Evolutionary conservation across 2,888 invertebrate genomes (phyloP), one percentile per base, ranked within the genome.

Genomic region (Xestobium rufovillosum): DNA sequence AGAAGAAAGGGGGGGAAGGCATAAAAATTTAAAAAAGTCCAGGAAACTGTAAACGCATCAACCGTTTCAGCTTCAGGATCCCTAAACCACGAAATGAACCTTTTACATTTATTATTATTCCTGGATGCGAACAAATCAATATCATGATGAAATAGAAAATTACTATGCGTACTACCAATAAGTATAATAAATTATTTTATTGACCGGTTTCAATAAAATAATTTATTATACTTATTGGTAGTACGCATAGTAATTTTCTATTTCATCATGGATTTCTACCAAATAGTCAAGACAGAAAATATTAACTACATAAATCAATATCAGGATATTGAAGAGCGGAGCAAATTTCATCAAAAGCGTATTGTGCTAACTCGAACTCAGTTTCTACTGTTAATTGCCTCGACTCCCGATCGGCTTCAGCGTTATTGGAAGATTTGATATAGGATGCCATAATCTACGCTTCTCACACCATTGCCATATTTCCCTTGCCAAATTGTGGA

Each of bases 391-490:
- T 14, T 4, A 17, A 15, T 6, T 6, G 16, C 13, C 29, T 41
- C 8, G 40, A 34, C 13, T 28, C 26, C 26, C 14, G 19, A 28
- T 33, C 42, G n/a, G 42, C 44, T 13, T 33, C 28, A 6, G 6
- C 19, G 14, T 49, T 51, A 6, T 47, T 41, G 25, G 13, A 23
- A 1, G 51, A 48, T 4, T 12, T 35, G n/a, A n/a, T n/a, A n/a
- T n/a, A n/a, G n/a, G n/a, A n/a, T n/a, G n/a, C n/a, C n/a, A n/a
- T n/a, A n/a, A 52, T 34, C 47, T 42, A 32, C 40, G 39, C 2
- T 12, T 49, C 51, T 45, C 43, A 34, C 34, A 60, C 34, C 11
- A 47, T 25, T 47, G 27, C 51, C 51, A 50, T 13, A 58, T 52
- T 3, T 42, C 26, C 26, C 45, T 39, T 17, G 45, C 34, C 13